Evolutionary conservation across 2,113 vertebrate genomes (phyloP).

Genomic region (Mastomys coucha): DNA sequence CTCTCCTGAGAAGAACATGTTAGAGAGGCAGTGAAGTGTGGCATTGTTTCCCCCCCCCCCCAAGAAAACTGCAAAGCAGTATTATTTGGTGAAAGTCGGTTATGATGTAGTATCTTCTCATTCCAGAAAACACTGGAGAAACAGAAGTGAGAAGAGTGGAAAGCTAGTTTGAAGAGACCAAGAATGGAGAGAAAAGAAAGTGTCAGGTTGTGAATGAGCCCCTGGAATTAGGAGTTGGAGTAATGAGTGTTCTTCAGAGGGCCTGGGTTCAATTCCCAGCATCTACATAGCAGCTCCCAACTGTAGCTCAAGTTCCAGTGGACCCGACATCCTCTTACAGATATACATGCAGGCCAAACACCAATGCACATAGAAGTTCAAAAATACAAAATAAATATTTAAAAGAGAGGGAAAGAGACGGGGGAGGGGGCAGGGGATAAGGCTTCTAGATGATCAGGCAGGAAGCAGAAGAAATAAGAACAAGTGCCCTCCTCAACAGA

Average conservation of each 20-base stretch:
- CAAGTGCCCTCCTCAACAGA: background rate
- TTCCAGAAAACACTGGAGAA: background rate
- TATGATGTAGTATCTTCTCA: background rate
- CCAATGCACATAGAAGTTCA: background rate
- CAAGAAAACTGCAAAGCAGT: background rate
- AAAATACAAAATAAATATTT: background rate
- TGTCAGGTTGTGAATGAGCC: background rate
- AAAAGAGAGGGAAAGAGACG: too few species aligned
- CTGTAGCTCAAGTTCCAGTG: background rate
- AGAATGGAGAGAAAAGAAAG: background rate
- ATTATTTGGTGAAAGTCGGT: background rate
- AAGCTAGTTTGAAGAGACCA: background rate
- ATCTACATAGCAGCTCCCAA: background rate
- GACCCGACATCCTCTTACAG: background rate
- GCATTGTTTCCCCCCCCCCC: background rate
- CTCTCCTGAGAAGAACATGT: background rate
- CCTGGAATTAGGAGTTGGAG: background rate
- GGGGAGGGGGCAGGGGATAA: too few species aligned
- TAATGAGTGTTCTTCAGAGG: background rate
- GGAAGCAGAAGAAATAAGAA: background rate
- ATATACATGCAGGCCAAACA: background rate
- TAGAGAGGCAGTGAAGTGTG: background rate
- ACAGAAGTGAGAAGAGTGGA: background rate
- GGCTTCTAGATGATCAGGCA: background rate
- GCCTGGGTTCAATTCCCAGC: background rate